Evolutionary conservation across 2,113 vertebrate species (phyloP), one percentile per base, ranked within the genome.

Genomic region (Eulemur rufifrons): DNA sequence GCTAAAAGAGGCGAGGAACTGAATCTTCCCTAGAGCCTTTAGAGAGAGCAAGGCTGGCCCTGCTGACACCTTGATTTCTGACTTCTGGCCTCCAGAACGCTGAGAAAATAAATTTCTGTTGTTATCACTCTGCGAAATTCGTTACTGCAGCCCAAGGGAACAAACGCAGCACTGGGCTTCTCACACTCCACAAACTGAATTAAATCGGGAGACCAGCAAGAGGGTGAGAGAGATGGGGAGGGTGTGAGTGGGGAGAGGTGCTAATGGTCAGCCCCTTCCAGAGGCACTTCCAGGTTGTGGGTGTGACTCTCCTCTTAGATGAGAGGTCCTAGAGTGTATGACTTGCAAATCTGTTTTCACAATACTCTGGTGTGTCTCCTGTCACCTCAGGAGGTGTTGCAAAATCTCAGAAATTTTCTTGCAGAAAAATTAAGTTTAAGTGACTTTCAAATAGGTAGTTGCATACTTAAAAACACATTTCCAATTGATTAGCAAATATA

Each of bases 361-460:
- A 5, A 3, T 13, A 25, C 29, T 59, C 54, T 8, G 6, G 0
- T 9, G 34, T 29, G 32, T 34, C 42, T 89, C 37, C 37, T 27
- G 4, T 39, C 11, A 20, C 23, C 59, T 61, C 52, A 23, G 59
- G 76, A 85, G 23, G 17, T 82, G 17, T 34, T 56, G 15, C 15
- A 34, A 89, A 90, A 27, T 34, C 50, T 73, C 74, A 84, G 23
- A 86, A 83, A 74, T 61, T 59, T 80, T 86, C 54, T 84, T 32
- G 23, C 9, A 66, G 77, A 6, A 85, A 86, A 88, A 89, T 37
- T 10, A 89, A 64, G 37, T 88, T 88, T 47, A 8, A 34, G 59
- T 90, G 1, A 34, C 23, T 78, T 83, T 73, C 54, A 74, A 74
- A 17, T 29, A 56, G n/a, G n/a, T 37, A 50, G 11, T 37, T 78